Evolutionary conservation across 53 echinoderm and acorn worm species (phyloP).

Genomic region (Hippasteria phrygiana): DNA sequence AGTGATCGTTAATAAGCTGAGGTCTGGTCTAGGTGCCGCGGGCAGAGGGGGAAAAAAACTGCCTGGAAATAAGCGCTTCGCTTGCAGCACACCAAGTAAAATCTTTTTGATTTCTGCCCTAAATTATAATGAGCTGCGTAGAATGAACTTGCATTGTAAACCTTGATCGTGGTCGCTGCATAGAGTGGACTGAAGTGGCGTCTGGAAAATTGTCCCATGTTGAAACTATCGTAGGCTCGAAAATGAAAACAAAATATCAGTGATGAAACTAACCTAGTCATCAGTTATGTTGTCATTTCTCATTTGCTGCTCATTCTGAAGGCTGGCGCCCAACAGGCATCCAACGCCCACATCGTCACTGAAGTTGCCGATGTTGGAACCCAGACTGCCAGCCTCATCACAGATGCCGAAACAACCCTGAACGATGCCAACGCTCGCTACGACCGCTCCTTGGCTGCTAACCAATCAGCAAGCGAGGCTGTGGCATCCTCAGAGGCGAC

Average conservation of each 20-base stretch:
- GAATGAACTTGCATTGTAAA: too few species aligned
- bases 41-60: too few species aligned
- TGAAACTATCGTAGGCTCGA: too few species aligned
- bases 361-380: conserved; percentile 29
- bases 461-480: conserved; percentile 70
- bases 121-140: too few species aligned
- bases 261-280: neutral
- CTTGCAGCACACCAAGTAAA: too few species aligned
- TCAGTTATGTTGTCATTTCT: neutral
- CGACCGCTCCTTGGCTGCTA: conserved; percentile 73
- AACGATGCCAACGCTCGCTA: conserved; percentile 54
- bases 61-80: too few species aligned
- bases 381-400: conserved; percentile 45
- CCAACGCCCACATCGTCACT: conserved; percentile 21
- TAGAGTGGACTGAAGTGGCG: too few species aligned
- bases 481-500: conserved; percentile 55
- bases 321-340: conserved; percentile 54
- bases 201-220: too few species aligned
- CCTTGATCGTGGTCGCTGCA: too few species aligned
- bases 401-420: conserved; percentile 60
- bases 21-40: too few species aligned
- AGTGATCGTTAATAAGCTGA: too few species aligned
- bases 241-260: neutral
- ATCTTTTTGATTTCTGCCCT: too few species aligned
- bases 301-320: neutral